Conservation (phyloP, 2,888 invertebrate genomes). For the Cetonia aurata region DNA sequence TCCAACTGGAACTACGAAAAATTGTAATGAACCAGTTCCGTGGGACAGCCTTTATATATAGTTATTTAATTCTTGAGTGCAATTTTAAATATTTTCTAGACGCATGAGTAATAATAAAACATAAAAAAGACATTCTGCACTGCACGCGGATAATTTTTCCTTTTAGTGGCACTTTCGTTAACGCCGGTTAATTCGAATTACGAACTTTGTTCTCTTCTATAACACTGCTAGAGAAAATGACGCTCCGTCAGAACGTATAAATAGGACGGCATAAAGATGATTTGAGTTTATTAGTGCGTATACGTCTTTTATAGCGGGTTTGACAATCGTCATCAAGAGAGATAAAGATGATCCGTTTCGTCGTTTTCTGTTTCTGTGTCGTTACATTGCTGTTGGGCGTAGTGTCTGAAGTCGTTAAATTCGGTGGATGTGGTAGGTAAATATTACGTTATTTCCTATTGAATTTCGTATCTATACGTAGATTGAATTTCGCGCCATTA, state of each 20-base stretch:
- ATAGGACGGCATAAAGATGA: conserved; percentile 26
- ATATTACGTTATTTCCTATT: conserved; percentile 14
- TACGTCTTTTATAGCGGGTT: not conserved
- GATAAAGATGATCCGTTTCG: conserved; percentile 42
- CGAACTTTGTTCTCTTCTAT: conserved; percentile 29
- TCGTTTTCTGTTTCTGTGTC: conserved; percentile 45
- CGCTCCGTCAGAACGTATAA: conserved; percentile 18
- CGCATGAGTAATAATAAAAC: too few relatives aligned
- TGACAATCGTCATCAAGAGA: not conserved
- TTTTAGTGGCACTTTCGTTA: conserved; percentile 1
- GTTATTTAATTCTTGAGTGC: too few relatives aligned
- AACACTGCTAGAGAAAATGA: not conserved
- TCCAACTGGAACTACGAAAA: too few relatives aligned
- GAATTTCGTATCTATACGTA: too few relatives aligned
- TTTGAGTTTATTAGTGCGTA: conserved; percentile 27
- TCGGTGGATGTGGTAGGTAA: conserved; percentile 47
- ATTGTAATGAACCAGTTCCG: too few relatives aligned
- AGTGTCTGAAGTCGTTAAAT: conserved; percentile 36
- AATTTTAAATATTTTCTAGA: too few relatives aligned
- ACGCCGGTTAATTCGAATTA: not conserved
- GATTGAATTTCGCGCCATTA: not conserved
- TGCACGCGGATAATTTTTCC: not conserved
- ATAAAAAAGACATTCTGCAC: too few relatives aligned
- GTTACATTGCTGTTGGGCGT: conserved; percentile 42
- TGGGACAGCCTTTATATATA: too few relatives aligned